phyloP scores from a whole-genome alignment of 37 sponge, comb jelly and placozoan species.

The Agelas oroides region DNA sequence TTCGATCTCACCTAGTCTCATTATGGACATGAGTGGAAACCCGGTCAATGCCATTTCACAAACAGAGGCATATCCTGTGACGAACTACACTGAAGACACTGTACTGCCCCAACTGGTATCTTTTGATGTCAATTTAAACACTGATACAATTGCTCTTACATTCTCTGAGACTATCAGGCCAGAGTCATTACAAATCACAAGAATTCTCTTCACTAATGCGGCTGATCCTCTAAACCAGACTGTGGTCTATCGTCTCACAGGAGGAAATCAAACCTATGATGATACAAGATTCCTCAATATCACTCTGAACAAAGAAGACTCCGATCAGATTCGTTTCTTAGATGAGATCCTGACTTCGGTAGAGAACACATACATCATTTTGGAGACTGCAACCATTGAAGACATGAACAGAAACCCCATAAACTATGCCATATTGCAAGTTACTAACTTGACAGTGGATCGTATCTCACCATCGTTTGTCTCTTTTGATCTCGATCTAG shows the following conservation, averaged over 20 bases:
- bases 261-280: conserved; percentile 71
- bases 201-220: conserved; percentile 53
- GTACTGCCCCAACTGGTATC: conserved; percentile 65
- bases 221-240: conserved; percentile 28
- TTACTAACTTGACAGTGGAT: conserved; percentile 58
- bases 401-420: conserved; percentile 83
- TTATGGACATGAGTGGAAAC: conserved; percentile 82
- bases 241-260: conserved; percentile 66
- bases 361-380: conserved; percentile 55
- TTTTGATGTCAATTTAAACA: conserved; percentile 80
- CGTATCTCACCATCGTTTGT: conserved; percentile 50
- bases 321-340: conserved; percentile 81
- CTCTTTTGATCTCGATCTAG: conserved; percentile 78
- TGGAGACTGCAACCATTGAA: conserved; percentile 48
- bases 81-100: conserved; percentile 49
- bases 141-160: conserved; percentile 75
- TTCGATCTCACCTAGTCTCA: conserved; percentile 21
- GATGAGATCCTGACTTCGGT: conserved; percentile 60
- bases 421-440: conserved; percentile 22
- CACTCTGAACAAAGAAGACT: conserved; percentile 86
- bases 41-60: conserved; percentile 24
- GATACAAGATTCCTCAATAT: conserved; percentile 71
- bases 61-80: conserved; percentile 35
- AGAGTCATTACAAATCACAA: conserved; percentile 64
- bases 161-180: conserved; percentile 86